These are phyloP conservation scores for Rhinogobio ventralis DNA, from an alignment of 2,797 vertebrate species.

Conservation along the genomic window DNA sequence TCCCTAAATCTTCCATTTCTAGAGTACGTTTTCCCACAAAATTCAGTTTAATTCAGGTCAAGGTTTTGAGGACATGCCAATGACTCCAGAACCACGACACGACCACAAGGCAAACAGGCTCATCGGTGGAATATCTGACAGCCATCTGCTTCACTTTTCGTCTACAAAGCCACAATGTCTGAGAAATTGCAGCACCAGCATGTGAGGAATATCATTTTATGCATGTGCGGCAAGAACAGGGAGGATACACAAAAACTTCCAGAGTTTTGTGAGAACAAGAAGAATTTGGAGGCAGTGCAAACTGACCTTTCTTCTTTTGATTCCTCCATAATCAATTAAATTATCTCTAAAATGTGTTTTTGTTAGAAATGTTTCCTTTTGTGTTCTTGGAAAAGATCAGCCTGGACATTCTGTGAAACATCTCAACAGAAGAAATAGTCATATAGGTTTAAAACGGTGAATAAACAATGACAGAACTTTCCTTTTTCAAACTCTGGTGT, in stretches of 20 bases:
- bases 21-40: background rate
- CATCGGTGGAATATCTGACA: constrained; percentile 27
- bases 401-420: background rate
- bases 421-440: background rate
- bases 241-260: background rate
- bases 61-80: constrained; percentile 41
- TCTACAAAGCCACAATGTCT: constrained; percentile 5
- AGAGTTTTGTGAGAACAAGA: background rate
- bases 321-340: background rate
- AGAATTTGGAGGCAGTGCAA: background rate
- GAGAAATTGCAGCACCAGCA: background rate
- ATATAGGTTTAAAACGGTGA: background rate
- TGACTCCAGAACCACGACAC: constrained; percentile 35
- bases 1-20: background rate
- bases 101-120: constrained; percentile 33
- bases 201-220: background rate
- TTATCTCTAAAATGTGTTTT: background rate
- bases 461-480: background rate
- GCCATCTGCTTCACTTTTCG: constrained; percentile 47
- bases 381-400: background rate
- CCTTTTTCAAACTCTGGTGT: background rate
- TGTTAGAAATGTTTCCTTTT: background rate
- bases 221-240: background rate
- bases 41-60: constrained; percentile 25
- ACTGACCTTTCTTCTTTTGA: background rate